Base-by-base conservation (phyloP, 1,140 invertebrate genomes). In the Conus ventricosus region DNA sequence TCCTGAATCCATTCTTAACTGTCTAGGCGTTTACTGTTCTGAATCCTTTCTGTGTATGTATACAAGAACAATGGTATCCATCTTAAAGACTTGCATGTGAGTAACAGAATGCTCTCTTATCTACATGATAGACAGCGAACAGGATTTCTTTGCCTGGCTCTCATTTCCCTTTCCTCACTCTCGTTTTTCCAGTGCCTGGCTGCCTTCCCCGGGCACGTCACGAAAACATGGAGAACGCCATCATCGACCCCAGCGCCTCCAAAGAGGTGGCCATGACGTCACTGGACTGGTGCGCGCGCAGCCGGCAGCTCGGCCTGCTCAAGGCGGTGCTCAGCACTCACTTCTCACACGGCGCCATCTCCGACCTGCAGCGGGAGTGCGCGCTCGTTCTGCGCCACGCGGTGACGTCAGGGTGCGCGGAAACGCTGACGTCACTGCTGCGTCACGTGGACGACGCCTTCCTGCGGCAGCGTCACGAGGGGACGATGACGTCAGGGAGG, bases 211-310 rank as follows among this genome's bases (percentile, higher is more conserved):
- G 0, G 71, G 17, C 17, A 7, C 11, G 7, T 53, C 5, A 75
- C 27, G 5, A 6, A 6, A n/a, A n/a, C 27, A 25, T 75, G n/a
- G n/a, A 53, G 3, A 53, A 76, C 0, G 39, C 20, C 71, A 27
- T 54, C 63, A 55, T 87, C 51, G 85, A 87, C 71, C 67, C 71
- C 7, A 55, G 11, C 67, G 71, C 85, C 4, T 27, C 75, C 10
- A 87, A 75, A 10, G 71, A 87, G 27, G 75, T 87, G 51, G 85
- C 75, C 71, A 57, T 87, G 85, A 55, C 75, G 71, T 87, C 85
- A 57, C 54, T 87, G 54, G 85, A 87, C 71, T 87, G 85, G 85
- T 87, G 71, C 75, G 75, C 85, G 71, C 67, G 85, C 20, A 87
- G 85, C 85, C 71, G 67, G 20, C 85, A 54, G 53, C 63, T 87